Evolutionary conservation across 2,888 invertebrate species (phyloP), one percentile per base, ranked within the genome.

Genomic region (Chloroclysta siterata): DNA sequence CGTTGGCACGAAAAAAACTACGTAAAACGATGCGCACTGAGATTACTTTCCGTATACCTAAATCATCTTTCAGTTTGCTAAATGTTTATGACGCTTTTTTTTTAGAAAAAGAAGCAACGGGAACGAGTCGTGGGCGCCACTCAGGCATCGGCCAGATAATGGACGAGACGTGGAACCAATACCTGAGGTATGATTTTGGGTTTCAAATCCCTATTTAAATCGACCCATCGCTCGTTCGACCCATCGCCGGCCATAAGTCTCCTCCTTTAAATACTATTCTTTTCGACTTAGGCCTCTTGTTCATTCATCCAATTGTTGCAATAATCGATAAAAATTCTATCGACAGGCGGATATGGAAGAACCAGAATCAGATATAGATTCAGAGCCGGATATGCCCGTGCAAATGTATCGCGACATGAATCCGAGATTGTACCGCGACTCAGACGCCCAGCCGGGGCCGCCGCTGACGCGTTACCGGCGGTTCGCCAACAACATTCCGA

Each of bases 51-150:
- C 2, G 6, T 5, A 6, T 33, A 8, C n/a, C n/a, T 6, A 33
- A 33, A 33, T 8, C 33, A 33, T 33, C 7, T 8, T 33, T 33
- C 7, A 6, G 7, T 33, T n/a, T n/a, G n/a, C n/a, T n/a, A n/a
- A n/a, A n/a, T 33, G 7, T 60, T 50, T 53, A 14, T 4, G 36
- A 29, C 29, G 5, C 3, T 11, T 14, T 48, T 54, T 8, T 60
- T 60, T 22, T 67, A 88, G 89, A 63, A 82, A 84, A 0, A 87
- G 88, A 10, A 88, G 78, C 70, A 92, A 91, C 58, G 91, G 90
- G 13, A 91, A 91, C 74, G 82, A 93, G 69, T 83, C 85, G 88
- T 85, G 86, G 93, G 77, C 88, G 72, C 72, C 88, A 59, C 66
- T 88, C 69, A 75, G 89, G 73, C 82, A 89, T 69, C 78, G 88